phyloP scores from a whole-genome alignment of 2,888 invertebrate genomes.

The Hermodice carunculata region DNA sequence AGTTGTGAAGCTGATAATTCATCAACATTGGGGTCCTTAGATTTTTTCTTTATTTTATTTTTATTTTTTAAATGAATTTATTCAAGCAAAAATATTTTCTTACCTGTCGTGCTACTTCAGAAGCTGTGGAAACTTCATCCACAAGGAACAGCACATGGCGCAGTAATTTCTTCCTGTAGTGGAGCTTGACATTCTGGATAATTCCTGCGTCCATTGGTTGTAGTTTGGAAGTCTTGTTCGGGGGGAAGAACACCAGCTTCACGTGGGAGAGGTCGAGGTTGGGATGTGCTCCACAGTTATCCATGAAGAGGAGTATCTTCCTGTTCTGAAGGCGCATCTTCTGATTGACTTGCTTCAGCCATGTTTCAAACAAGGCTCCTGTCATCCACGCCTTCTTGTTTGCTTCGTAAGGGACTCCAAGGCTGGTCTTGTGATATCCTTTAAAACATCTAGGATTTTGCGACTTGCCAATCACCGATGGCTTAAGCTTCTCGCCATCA shows the following conservation, averaged over 20 bases:
- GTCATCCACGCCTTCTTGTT: conserved; percentile 14
- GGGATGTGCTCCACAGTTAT: conserved; percentile 4
- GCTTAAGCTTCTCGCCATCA: neutral
- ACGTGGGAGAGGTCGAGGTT: neutral
- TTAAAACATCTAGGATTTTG: neutral
- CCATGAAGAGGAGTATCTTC: neutral
- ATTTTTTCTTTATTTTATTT: too few species aligned
- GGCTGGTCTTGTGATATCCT: neutral
- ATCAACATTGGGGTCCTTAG: too few species aligned
- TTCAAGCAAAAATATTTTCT: too few species aligned
- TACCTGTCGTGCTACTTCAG: too few species aligned
- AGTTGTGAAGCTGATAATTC: too few species aligned
- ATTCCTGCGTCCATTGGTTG: conserved; percentile 10
- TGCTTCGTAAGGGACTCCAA: neutral
- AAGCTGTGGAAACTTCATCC: neutral
- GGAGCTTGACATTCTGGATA: neutral
- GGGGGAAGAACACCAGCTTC: conserved; percentile 4
- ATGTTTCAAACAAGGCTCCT: neutral
- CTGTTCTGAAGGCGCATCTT: neutral
- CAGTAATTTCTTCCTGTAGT: neutral
- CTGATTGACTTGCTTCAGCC: neutral
- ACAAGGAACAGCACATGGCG: neutral
- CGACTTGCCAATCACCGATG: conserved; percentile 2
- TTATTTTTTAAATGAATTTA: too few species aligned
- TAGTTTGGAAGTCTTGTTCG: neutral